Base-by-base conservation (phyloP, 2,888 invertebrate species). In the Melipona beecheii region DNA sequence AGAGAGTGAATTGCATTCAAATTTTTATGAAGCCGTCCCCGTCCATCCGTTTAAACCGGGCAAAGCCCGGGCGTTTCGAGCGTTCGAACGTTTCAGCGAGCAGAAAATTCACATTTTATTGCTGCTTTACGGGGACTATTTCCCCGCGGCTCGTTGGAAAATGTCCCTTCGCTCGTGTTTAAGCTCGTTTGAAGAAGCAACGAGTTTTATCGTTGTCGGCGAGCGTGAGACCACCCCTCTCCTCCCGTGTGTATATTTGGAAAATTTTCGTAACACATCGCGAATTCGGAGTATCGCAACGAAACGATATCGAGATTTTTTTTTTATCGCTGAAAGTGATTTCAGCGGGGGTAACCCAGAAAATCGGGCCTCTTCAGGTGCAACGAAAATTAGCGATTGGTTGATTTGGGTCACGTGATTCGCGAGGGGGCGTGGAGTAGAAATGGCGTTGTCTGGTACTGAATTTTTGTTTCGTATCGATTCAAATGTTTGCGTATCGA, bases 101-200 rank as follows among this genome's bases (percentile, higher is more conserved):
- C 50, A 52, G 78, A 78, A 80, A 80, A 80, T 70, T 80, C 64
- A 79, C 69, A 70, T 80, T 80, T 79, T 70, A 70, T 74, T 66
- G 58, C 66, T 36, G 78, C 36, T 66, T 66, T 75, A 54, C 62
- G 52, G 43, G 52, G 43, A 43, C n/a, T 64, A 76, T 71, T 76
- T 71, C 24, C 71, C 24, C 62, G 17, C 19, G 17, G 31, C 68
- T 24, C 76, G 71, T 36, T 76, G 62, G 15, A 64, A 31, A 71
- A 76, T 43, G 52, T 24, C 62, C 21, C 24, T 62, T 27, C 76
- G 21, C n/a, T 54, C 58, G 71, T 60, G 74, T 52, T 74, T 54
- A 36, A 24, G 9, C 43, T 11, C 54, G 65, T 66, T 65, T 21
- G 19, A 65, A 43, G 54, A 21, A 36, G 43, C 15, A 19, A 75